Evolutionary conservation across 2,797 vertebrate genomes (phyloP), one percentile per base, ranked within the genome.

Genomic region (Lepus oiostolus): DNA sequence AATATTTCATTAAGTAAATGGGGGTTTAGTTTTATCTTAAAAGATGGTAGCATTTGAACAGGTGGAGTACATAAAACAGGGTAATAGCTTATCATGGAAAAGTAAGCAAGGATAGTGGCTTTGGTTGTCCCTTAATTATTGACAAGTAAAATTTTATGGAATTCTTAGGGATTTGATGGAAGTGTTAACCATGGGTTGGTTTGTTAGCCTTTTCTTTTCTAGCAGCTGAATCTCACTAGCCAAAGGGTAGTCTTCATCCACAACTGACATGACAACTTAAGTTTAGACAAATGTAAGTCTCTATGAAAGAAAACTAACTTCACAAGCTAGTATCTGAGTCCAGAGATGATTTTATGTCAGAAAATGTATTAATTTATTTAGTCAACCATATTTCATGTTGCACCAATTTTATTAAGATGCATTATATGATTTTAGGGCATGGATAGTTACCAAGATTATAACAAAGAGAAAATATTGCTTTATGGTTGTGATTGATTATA

Each of bases 1-100:
- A 80, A 65, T 76, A 79, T 95, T 94, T 95, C 68, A 80, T 84
- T 86, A 94, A n/a, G 22, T 86, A 75, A 88, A 89, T 76, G 71
- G 14, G 19, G 89, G 83, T 84, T 84, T 94, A 75, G 10, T 68
- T 89, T 92, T 91, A 86, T 75, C 28, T 79, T 93, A 70, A 94
- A 88, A 76, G 24, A 58, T 89, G 58, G 80, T 54, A 68, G 58
- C 12, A 93, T 85, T 93, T 94, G 52, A 86, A 77, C 75, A 50
- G 24, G 70, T 93, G 8, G 82, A 60, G 47, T 65, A 85, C 30
- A 86, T 80, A 93, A 26, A 26, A 1, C 24, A 76, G 82, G 32
- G 52, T 79, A 85, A 89, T 28, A 77, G 7, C 42, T 63, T 71
- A 65, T 72, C 68, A 89, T 90, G 10, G 85, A 91, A 89, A 86